Percentiles rank a stretch among this genome's conserved stretches.
These are phyloP conservation scores for Siderastrea siderea DNA, from an alignment of 92 coral and sea anemone species.

Conservation along the genomic window DNA sequence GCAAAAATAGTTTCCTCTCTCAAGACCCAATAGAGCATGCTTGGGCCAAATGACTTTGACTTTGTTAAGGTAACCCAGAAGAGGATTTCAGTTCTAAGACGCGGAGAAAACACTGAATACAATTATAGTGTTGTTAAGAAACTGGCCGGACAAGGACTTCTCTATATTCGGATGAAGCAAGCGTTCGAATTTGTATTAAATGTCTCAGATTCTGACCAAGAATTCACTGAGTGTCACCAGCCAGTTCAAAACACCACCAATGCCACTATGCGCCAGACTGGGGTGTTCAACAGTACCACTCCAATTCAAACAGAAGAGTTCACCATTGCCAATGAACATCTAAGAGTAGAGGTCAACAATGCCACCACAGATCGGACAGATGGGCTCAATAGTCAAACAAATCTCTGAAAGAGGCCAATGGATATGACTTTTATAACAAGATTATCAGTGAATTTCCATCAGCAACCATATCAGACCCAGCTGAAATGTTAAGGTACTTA, in stretches of 20 bases:
- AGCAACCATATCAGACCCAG: background rate
- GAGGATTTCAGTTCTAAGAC: slow-evolving; percentile 55
- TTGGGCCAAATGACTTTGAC: slow-evolving; percentile 60
- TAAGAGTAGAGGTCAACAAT: background rate
- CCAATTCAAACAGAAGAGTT: background rate
- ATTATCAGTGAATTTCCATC: background rate
- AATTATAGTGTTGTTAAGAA: slow-evolving; percentile 61
- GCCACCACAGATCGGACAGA: background rate
- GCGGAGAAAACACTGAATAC: slow-evolving; percentile 61
- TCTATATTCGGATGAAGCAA: slow-evolving; percentile 19
- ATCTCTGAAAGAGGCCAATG: background rate
- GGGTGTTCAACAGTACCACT: background rate
- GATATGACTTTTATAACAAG: background rate
- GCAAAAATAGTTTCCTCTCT: slow-evolving; percentile 44
- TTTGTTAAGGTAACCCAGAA: slow-evolving; percentile 13
- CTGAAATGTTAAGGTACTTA: background rate
- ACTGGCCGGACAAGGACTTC: slow-evolving; percentile 70
- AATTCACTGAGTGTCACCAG: background rate
- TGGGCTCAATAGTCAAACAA: background rate
- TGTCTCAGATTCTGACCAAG: background rate
- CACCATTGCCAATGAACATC: background rate
- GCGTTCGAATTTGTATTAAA: slow-evolving; percentile 42
- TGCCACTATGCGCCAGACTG: background rate
- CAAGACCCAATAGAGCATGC: slow-evolving; percentile 41
- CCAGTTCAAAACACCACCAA: background rate